Percentiles rank a stretch among this genome's conserved stretches.
phyloP scores from a whole-genome alignment of 2,113 vertebrate species.

The Argyrosomus japonicus region DNA sequence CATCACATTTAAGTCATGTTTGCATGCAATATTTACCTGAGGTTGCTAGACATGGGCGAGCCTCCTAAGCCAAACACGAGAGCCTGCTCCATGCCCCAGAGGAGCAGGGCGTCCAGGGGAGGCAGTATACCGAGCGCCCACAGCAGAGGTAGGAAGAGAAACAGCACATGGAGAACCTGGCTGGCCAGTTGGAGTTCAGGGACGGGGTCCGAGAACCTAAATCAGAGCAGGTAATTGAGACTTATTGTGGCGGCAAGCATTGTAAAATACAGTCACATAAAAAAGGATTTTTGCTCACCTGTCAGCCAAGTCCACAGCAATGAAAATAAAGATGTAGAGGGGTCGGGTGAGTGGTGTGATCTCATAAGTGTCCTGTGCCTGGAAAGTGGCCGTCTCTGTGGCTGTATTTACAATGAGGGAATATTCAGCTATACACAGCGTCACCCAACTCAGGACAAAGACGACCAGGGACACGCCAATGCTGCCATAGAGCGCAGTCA shows the following conservation, averaged over 20 bases:
- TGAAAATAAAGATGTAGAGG: slow-evolving; percentile 93
- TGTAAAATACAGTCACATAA: background rate
- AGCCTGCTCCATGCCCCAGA: slow-evolving; percentile 95
- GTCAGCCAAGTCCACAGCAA: slow-evolving; percentile 92
- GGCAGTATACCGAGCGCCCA: slow-evolving; percentile 95
- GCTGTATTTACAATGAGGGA: slow-evolving; percentile 95
- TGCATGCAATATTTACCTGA: slow-evolving; percentile 79
- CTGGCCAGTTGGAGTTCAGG: slow-evolving; percentile 90
- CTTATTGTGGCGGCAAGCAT: background rate
- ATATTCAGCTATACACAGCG: slow-evolving; percentile 95
- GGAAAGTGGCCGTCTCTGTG: slow-evolving; percentile 95
- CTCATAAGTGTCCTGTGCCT: slow-evolving; percentile 95
- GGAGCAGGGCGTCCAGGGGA: slow-evolving; percentile 92
- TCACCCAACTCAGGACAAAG: slow-evolving; percentile 94
- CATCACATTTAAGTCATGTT: background rate
- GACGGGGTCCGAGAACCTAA: slow-evolving; percentile 86
- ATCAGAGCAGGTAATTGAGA: slow-evolving; percentile 45
- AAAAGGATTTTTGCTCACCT: slow-evolving; percentile 84
- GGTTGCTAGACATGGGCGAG: slow-evolving; percentile 93
- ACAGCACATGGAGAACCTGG: slow-evolving; percentile 93
- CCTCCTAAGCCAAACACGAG: slow-evolving; percentile 95
- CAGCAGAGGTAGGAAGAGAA: slow-evolving; percentile 92
- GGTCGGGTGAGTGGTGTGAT: slow-evolving; percentile 94
- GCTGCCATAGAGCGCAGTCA: slow-evolving; percentile 88
- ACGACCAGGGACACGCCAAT: slow-evolving; percentile 86